A percentile compares a stretch with the other conserved stretches of the same genome.
Evolutionary conservation across 2,113 vertebrate species (phyloP).

Genomic region (Mionectes macconnelli): DNA sequence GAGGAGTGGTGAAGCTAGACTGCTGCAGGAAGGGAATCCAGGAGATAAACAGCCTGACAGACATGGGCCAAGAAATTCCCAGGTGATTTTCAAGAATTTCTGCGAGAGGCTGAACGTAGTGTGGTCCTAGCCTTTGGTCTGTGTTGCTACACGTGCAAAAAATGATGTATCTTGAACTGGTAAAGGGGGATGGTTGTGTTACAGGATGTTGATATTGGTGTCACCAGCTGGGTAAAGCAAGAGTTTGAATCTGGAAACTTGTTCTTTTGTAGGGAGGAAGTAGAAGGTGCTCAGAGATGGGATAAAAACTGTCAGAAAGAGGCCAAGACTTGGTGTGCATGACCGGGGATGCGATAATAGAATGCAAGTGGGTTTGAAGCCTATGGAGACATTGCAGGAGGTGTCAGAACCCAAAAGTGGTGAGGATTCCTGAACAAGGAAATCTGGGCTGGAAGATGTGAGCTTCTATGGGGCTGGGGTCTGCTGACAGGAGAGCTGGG

Average conservation of each 20-base stretch:
- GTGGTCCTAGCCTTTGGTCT: neutral
- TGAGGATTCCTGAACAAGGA: neutral
- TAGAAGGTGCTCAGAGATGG: neutral
- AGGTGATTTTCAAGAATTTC: neutral
- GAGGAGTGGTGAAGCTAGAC: neutral
- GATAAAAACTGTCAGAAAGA: neutral
- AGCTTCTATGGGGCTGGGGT: rapidly evolving
- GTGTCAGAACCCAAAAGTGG: neutral
- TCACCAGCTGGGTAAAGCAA: neutral
- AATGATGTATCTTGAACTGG: neutral
- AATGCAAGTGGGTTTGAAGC: neutral
- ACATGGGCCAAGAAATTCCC: neutral
- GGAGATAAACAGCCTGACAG: neutral
- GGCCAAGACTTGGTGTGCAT: neutral
- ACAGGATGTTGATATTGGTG: neutral
- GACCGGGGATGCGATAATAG: neutral
- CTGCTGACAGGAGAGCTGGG: neutral
- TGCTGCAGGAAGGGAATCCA: neutral
- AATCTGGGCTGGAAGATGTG: neutral
- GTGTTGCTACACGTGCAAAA: neutral
- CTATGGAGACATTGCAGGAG: neutral
- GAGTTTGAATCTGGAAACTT: neutral
- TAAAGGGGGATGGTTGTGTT: neutral
- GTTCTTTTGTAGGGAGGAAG: neutral
- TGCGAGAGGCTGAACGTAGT: neutral